Conservation (phyloP, 1,140 invertebrate genomes). For the Calephelis virginiensis region DNA sequence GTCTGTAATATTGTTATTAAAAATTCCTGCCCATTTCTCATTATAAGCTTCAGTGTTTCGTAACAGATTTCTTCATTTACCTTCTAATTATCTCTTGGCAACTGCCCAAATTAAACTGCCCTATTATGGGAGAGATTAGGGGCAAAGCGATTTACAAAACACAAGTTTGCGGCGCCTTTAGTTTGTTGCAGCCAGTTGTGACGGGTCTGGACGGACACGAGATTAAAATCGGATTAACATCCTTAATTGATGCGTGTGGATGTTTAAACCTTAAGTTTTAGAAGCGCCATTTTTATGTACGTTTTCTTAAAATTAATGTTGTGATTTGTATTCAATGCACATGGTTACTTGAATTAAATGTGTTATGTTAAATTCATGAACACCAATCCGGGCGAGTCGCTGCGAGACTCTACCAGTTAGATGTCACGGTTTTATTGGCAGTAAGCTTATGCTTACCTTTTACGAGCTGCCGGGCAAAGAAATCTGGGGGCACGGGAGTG, state of each 20-base stretch:
- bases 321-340: no score
- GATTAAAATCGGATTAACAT: neutral
- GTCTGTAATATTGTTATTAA: neutral
- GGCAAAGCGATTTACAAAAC: conserved; percentile 23
- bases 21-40: neutral
- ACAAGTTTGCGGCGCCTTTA: conserved; percentile 17
- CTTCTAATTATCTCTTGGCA: conserved; percentile 28
- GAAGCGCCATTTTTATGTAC: no score
- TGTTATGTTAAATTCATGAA: no score
- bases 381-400: no score
- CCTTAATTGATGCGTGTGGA: neutral
- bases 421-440: no score
- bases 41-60: conserved; percentile 7
- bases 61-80: conserved; percentile 27
- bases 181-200: conserved; percentile 18
- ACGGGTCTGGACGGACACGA: neutral
- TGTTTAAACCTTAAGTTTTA: neutral
- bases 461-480: no score
- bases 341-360: no score
- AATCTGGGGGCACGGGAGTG: no score
- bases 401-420: no score
- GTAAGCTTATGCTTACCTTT: no score
- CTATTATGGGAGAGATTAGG: conserved; percentile 25
- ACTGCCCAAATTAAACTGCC: conserved; percentile 25
- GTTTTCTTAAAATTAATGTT: no score